Base-by-base conservation (phyloP, 2,797 vertebrate species). In the Xiphorhynchus erythropygius region DNA sequence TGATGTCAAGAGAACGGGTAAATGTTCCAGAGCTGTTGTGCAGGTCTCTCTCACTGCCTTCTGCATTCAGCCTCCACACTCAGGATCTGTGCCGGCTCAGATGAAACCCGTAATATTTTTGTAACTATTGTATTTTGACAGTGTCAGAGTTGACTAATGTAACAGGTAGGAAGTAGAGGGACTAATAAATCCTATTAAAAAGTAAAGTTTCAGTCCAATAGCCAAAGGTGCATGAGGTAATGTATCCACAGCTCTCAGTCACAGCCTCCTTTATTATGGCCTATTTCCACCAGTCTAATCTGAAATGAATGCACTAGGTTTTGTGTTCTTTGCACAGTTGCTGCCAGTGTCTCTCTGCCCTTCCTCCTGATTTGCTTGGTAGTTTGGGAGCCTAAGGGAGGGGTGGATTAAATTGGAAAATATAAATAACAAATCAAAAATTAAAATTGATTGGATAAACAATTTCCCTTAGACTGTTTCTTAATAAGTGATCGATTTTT, bases 361-460 rank as follows among this genome's bases (percentile, higher is more conserved):
- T 97, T 97, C 84, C 70, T 90, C 55, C 91, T 65, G 57, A 93
- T 96, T 96, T 92, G 79, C 83, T 69, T 91, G 50, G 94, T 87
- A 95, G 93, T 69, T 83, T 67, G 56, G 90, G 84, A 97, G 96
- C 97, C 95, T 97, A 93, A 39, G 97, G 98, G 97, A 98, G 87
- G 97, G 95, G 97, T 95, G 94, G 97, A 97, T 92, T 90, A 97
- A 97, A 98, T 97, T 98, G 97, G 97, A 98, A 98, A 98, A 98
- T 97, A 98, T 97, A 98, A 98, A 98, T 98, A 98, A 98, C 98
- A 98, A 98, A 98, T 98, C 96, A 98, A 98, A 98, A 98, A 98
- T 98, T 98, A 98, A 97, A 98, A 98, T 98, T 98, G 98, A 98
- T 98, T 98, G 97, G 97, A 98, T 98, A 98, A 98, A 98, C 98